Conservation (phyloP, 2,113 vertebrate genomes). For the Pongo abelii region DNA sequence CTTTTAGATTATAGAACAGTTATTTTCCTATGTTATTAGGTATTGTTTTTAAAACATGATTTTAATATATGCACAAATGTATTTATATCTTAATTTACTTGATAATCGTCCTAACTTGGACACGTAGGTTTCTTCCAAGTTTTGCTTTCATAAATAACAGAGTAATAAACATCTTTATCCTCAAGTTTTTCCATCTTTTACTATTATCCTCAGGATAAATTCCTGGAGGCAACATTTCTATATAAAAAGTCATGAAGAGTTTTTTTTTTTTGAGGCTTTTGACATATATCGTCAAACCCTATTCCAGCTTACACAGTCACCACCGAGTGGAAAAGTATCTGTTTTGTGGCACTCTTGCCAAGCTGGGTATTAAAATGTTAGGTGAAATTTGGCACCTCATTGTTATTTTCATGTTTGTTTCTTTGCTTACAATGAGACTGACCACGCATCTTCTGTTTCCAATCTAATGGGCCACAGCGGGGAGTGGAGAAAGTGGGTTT, state of each 20-base stretch:
- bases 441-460: background rate
- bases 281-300: background rate
- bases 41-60: background rate
- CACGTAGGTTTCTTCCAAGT: background rate
- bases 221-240: background rate
- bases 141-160: constrained; percentile 26
- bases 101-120: background rate
- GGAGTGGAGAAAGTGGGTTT: background rate
- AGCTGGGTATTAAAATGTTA: background rate
- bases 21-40: background rate
- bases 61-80: background rate
- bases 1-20: background rate
- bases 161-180: background rate
- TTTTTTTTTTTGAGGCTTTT: background rate
- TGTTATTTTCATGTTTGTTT: background rate
- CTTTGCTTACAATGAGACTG: background rate
- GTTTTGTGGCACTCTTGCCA: background rate
- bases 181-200: background rate
- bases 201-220: background rate
- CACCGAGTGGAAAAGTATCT: background rate
- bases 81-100: background rate
- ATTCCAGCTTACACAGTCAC: background rate
- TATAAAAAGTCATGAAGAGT: background rate
- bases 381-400: background rate
- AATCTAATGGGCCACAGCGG: background rate